phyloP scores from a whole-genome alignment of 2,888 invertebrate species.

The Drosophila kanekoi region DNA sequence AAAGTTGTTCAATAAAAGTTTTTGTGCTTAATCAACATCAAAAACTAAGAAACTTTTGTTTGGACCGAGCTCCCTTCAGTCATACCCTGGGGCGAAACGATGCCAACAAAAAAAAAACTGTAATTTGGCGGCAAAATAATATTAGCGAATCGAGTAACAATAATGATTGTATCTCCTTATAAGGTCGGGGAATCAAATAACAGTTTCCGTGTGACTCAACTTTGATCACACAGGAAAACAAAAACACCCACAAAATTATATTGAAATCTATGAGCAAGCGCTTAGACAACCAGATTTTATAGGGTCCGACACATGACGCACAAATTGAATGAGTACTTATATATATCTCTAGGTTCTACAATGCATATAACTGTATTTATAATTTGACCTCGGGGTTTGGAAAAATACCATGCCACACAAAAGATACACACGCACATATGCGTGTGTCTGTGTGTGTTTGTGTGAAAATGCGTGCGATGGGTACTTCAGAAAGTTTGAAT shows the following conservation, averaged over 20 bases:
- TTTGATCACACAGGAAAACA: slow-evolving; percentile 5
- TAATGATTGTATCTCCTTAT: background rate
- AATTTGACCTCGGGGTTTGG: slow-evolving; percentile 43
- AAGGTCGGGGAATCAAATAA: background rate
- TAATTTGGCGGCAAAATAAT: background rate
- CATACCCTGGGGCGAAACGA: background rate
- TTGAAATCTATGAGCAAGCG: slow-evolving; percentile 38
- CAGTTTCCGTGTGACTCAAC: slow-evolving; percentile 11
- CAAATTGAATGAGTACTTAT: slow-evolving; percentile 28
- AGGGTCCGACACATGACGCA: slow-evolving; percentile 38
- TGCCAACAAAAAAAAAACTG: slow-evolving; percentile 1
- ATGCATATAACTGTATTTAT: slow-evolving; percentile 41
- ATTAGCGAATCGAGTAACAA: background rate
- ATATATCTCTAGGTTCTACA: slow-evolving; percentile 11
- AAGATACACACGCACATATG: background rate
- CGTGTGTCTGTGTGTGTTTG: background rate
- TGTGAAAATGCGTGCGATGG: slow-evolving; percentile 8
- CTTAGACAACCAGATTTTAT: slow-evolving; percentile 11
- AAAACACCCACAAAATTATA: slow-evolving; percentile 25
- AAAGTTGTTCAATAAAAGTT: slow-evolving; percentile 46
- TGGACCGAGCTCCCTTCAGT: background rate
- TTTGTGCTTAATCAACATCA: slow-evolving; percentile 43
- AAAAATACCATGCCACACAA: slow-evolving; percentile 39
- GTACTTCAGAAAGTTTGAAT: slow-evolving; percentile 63
- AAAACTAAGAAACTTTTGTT: slow-evolving; percentile 35